Conservation (phyloP, 2,888 invertebrate species). For the Sceliomorpha sp. region DNA sequence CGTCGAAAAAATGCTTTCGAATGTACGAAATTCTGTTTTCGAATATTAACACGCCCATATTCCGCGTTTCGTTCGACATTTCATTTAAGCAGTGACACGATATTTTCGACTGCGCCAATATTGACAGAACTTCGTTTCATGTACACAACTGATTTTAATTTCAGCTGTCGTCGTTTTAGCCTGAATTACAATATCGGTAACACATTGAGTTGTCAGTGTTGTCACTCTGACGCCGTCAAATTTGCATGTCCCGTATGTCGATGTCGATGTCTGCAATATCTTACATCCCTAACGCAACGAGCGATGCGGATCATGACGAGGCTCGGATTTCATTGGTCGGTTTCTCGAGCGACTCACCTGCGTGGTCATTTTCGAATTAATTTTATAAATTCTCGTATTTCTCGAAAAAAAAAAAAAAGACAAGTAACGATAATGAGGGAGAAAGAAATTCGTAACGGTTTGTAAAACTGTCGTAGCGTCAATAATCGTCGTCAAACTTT, state of each 20-base stretch:
- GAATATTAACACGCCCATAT: slow-evolving; percentile 7
- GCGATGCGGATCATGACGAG: slow-evolving; percentile 35
- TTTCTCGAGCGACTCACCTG: no score
- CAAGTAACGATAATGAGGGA: no score
- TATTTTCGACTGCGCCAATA: slow-evolving; percentile 14
- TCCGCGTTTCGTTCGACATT: slow-evolving; percentile 10
- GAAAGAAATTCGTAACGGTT: no score
- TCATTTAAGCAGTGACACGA: slow-evolving; percentile 15
- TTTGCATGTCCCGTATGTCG: slow-evolving; percentile 10
- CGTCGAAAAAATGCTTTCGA: neutral
- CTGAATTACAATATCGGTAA: slow-evolving; percentile 3
- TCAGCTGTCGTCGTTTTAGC: slow-evolving; percentile 12
- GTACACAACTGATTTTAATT: slow-evolving; percentile 8
- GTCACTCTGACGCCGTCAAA: slow-evolving; percentile 5
- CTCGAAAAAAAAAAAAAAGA: no score
- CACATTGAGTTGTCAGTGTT: neutral
- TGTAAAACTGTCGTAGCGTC: no score
- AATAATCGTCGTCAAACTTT: no score
- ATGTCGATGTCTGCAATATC: slow-evolving; percentile 28
- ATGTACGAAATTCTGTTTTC: no score
- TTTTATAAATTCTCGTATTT: no score
- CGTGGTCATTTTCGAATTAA: no score
- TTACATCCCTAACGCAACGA: slow-evolving; percentile 45
- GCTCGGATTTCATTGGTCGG: slow-evolving; percentile 21
- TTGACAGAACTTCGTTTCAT: slow-evolving; percentile 5